Evolutionary conservation across 2,888 invertebrate species (phyloP), one percentile per base, ranked within the genome.

Genomic region (Gymnosoma rotundatum): DNA sequence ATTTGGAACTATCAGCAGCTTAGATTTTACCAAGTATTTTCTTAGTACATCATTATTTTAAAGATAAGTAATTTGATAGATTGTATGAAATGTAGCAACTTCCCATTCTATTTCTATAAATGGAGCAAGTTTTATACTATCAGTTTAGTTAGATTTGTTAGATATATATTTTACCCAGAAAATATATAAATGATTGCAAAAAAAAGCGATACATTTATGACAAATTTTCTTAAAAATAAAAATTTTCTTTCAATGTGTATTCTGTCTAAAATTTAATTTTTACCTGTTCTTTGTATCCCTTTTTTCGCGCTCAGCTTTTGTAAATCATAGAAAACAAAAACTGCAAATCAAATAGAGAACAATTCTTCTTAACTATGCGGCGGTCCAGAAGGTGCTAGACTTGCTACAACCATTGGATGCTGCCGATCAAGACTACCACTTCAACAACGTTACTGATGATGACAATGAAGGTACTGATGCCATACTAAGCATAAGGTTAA

Each of bases 401-500:
- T 86, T 74, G 52, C 61, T 38, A 50, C 60, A 64, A 69, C 63
- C 60, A 32, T 67, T 78, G 36, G 67, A 36, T 54, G 69, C 83
- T 72, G 74, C 75, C 69, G 75, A 83, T 83, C 32, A 64, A 61
- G 21, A 83, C 80, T 48, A 56, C 36, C 14, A 52, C 52, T 48
- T 58, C 72, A 45, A 58, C 52, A 10, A 32, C 70, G 50, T 4
- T 20, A 52, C 50, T 9, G 50, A 56, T 67, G 72, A 76, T 61
- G n/a, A n/a, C n/a, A 79, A 76, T 48, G 58, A 78, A 20, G 74
- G 25, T 66, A 45, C 66, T 80, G 78, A 83, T 85, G 82, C 80
- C 83, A 78, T 83, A 81, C 76, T 69, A 81, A 81, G 83, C 72
- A 83, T 84, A 85, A 88, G 88, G 88, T 88, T 88, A 88, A 87